These are phyloP conservation scores for Gnatocerus cornutus DNA, from an alignment of 2,888 invertebrate species.

Conservation along the genomic window DNA sequence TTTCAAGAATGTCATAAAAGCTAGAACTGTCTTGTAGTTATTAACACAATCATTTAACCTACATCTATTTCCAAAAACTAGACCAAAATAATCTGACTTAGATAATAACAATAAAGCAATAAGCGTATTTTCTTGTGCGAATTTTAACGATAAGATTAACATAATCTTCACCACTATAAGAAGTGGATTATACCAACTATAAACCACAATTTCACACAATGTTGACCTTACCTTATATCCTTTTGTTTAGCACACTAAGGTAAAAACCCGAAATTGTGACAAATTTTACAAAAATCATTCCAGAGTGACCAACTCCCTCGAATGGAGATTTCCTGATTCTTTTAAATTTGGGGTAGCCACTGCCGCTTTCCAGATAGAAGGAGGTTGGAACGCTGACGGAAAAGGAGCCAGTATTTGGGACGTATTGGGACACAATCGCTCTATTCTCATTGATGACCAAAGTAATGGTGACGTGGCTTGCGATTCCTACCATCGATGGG, in stretches of 20 bases:
- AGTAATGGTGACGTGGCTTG: constrained; percentile 77
- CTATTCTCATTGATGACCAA: constrained; percentile 72
- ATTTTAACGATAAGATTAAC: background rate
- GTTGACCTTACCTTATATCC: background rate
- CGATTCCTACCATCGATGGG: constrained; percentile 78
- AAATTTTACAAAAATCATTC: background rate
- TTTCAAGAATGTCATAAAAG: constrained; percentile 17
- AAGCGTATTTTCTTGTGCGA: too few species aligned
- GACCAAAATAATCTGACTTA: background rate
- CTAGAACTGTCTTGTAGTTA: constrained; percentile 10
- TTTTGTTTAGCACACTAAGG: background rate
- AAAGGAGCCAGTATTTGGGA: constrained; percentile 51
- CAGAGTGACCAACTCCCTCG: constrained; percentile 49
- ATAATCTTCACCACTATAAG: background rate
- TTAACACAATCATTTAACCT: background rate
- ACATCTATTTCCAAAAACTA: background rate
- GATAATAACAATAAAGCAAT: too few species aligned
- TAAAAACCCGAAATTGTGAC: background rate
- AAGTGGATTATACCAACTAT: background rate
- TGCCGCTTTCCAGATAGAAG: constrained; percentile 53
- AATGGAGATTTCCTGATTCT: constrained; percentile 43
- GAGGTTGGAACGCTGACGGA: constrained; percentile 52
- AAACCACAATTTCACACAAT: background rate
- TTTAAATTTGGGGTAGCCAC: constrained; percentile 54
- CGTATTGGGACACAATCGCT: constrained; percentile 32